Evolutionary conservation across 2,888 invertebrate genomes (phyloP), one percentile per base, ranked within the genome.

Genomic region (Drosophila borborema): DNA sequence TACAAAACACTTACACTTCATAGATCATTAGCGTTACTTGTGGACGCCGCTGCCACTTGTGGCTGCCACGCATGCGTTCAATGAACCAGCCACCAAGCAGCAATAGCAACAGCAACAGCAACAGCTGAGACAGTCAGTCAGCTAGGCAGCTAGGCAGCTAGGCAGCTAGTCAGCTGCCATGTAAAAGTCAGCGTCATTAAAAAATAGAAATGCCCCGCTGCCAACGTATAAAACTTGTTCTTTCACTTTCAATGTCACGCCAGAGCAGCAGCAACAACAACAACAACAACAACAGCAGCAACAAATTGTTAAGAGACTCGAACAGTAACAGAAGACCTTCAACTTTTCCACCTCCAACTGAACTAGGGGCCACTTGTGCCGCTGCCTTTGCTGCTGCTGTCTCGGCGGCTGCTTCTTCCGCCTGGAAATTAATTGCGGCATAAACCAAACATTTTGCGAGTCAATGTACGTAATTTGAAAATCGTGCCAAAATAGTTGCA

Each of bases 401-500:
- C 54, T 59, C 55, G 23, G 63, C 20, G 56, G 59, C 82, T 70
- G 71, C 82, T 88, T 88, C 85, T 87, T 87, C 89, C 87, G 87
- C 87, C 72, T 89, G 78, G 64, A 85, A 89, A 87, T 87, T 87
- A 89, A 87, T 87, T 87, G 86, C 86, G 89, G 87, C 86, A 89
- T 87, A 87, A 87, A 85, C 72, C 83, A 87, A 86, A 87, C 89
- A 87, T 85, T 87, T 87, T 87, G 89, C 80, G 75, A 87, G 86
- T 87, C 86, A 87, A 87, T 87, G 86, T 85, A 87, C 86, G 89
- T 87, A 87, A 87, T 87, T 87, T 85, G 87, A 87, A 87, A 87
- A 87, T 87, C 86, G 86, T 87, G 86, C 86, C 86, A 87, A 87
- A 86, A 87, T 87, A 85, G 85, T 80, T 89, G 80, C 82, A 77